Conservation (phyloP, 2,113 vertebrate genomes). For the Pseudonaja textilis region DNA sequence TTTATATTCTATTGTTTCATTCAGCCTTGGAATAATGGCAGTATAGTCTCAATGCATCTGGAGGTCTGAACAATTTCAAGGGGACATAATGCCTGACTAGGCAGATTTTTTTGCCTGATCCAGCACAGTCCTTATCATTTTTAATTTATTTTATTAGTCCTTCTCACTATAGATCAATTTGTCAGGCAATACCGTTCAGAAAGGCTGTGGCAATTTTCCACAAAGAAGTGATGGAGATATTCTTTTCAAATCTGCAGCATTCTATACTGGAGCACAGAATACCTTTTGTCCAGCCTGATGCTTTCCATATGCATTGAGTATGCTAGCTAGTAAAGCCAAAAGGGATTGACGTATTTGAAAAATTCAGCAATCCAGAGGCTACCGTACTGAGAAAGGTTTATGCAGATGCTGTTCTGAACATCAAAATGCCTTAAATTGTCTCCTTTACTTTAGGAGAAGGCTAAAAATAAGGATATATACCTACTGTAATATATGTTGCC, state of each 20-base stretch:
- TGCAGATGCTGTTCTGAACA: not conserved
- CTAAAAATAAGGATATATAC: not conserved
- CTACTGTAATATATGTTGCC: not conserved
- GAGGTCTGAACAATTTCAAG: not conserved
- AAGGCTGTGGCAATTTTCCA: not conserved
- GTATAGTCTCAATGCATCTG: not conserved
- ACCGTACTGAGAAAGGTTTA: not conserved
- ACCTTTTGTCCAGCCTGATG: not conserved
- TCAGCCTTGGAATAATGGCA: not conserved
- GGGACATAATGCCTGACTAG: not conserved
- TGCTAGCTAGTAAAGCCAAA: not conserved
- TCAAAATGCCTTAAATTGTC: not conserved
- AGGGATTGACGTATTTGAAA: not conserved
- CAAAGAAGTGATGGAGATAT: not conserved
- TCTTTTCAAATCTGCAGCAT: not conserved
- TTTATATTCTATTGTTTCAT: not conserved
- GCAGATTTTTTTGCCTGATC: not conserved
- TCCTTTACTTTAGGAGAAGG: not conserved
- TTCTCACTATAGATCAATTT: not conserved
- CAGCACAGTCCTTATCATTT: not conserved
- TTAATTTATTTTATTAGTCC: not conserved
- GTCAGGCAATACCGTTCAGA: not conserved
- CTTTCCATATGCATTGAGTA: not conserved
- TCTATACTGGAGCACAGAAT: not conserved
- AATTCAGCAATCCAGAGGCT: not conserved